Evolutionary conservation across 2,113 vertebrate genomes (phyloP).

Genomic region (Mungos mungo): DNA sequence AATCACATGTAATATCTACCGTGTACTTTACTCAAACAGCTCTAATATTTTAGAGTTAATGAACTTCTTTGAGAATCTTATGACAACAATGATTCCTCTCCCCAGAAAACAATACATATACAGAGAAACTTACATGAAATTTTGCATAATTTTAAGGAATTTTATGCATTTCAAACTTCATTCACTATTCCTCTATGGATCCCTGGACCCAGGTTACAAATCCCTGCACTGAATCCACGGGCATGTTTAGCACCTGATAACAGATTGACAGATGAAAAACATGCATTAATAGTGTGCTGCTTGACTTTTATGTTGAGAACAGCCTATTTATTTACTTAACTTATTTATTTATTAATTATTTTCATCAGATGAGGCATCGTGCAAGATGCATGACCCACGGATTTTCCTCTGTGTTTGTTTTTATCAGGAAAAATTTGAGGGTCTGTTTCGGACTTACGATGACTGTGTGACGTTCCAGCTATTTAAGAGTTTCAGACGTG

Average conservation of each 20-base stretch:
- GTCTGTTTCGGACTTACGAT: conserved; percentile 90
- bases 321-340: not conserved
- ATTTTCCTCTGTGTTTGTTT: conserved; percentile 69
- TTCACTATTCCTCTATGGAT: not conserved
- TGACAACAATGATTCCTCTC: not conserved
- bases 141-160: not conserved
- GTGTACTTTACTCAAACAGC: not conserved
- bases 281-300: not conserved
- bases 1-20: not conserved
- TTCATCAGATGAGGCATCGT: not conserved
- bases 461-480: conserved; percentile 91
- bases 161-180: not conserved
- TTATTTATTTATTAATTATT: not conserved
- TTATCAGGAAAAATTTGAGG: conserved; percentile 91
- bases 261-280: not conserved
- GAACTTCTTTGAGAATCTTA: not conserved
- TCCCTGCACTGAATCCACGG: not conserved
- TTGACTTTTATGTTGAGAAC: not conserved
- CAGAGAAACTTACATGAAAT: not conserved
- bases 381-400: not conserved
- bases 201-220: not conserved
- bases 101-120: not conserved
- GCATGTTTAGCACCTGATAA: not conserved
- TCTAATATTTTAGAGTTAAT: not conserved
- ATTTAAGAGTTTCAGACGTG: conserved; percentile 93